phyloP scores from a whole-genome alignment of 2,797 vertebrate genomes.

The Streptopelia turtur region DNA sequence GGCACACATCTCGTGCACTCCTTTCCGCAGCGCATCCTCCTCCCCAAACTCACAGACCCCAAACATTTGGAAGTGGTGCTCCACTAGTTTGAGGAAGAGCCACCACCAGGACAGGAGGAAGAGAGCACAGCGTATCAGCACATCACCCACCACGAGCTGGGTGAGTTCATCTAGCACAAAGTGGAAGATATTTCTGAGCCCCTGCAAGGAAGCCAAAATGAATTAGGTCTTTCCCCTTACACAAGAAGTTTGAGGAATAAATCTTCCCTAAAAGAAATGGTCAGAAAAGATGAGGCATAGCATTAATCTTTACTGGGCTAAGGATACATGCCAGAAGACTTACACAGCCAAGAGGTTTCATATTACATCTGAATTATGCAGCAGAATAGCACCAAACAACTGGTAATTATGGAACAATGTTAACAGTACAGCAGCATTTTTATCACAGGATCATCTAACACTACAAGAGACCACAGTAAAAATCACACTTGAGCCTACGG shows the following conservation, averaged over 20 bases:
- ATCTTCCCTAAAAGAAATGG: not conserved
- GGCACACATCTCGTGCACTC: fast-evolving
- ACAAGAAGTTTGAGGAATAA: not conserved
- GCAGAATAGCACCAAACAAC: not conserved
- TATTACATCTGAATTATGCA: constrained; percentile 39
- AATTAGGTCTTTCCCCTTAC: not conserved
- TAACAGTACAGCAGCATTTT: constrained; percentile 20
- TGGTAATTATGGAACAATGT: constrained; percentile 21
- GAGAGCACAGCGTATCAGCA: not conserved
- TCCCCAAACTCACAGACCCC: not conserved
- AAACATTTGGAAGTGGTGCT: not conserved
- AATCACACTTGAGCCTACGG: not conserved
- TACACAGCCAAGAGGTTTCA: constrained; percentile 26
- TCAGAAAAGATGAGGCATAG: not conserved
- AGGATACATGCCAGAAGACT: constrained; percentile 2
- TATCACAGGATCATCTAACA: not conserved
- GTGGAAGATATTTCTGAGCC: not conserved
- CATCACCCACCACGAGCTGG: not conserved
- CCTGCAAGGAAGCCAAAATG: not conserved
- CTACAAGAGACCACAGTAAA: not conserved
- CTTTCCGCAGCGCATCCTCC: not conserved
- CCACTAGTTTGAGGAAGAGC: not conserved
- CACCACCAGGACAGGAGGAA: not conserved
- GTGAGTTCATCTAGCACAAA: fast-evolving
- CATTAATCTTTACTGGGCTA: not conserved